These are phyloP conservation scores for Hypothenemus hampei DNA, from an alignment of 1,140 invertebrate genomes.

Conservation along the genomic window DNA sequence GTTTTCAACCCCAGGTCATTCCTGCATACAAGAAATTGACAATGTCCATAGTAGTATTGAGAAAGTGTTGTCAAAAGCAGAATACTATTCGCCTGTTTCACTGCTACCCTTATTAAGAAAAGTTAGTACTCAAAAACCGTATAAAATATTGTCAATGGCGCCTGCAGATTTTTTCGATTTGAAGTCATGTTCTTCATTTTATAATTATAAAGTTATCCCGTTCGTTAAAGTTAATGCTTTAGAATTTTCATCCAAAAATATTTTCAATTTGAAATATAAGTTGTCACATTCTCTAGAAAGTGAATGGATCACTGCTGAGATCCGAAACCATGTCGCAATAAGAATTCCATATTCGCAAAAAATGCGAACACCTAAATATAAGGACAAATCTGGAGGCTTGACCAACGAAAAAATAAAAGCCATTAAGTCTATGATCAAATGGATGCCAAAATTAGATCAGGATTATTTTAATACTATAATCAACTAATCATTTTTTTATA, in stretches of 20 bases:
- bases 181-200: slow-evolving; percentile 12
- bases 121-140: slow-evolving; percentile 17
- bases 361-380: neutral
- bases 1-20: slow-evolving; percentile 36
- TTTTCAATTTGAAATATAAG: neutral
- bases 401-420: neutral
- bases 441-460: neutral
- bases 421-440: neutral
- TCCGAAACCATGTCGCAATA: neutral
- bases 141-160: slow-evolving; percentile 23
- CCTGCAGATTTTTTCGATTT: slow-evolving; percentile 20
- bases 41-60: slow-evolving; percentile 34
- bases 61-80: slow-evolving; percentile 28
- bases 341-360: neutral
- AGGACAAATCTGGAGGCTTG: neutral
- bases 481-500: too few relatives aligned
- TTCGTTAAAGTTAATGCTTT: slow-evolving; percentile 7
- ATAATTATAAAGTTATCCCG: slow-evolving; percentile 19
- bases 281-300: neutral
- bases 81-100: slow-evolving; percentile 33
- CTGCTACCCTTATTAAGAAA: slow-evolving; percentile 22
- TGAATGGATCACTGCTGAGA: neutral
- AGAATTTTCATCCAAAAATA: neutral
- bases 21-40: slow-evolving; percentile 35
- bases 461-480: too few relatives aligned